phyloP scores from a whole-genome alignment of 2,113 vertebrate genomes.

The Tragulus kanchil region DNA sequence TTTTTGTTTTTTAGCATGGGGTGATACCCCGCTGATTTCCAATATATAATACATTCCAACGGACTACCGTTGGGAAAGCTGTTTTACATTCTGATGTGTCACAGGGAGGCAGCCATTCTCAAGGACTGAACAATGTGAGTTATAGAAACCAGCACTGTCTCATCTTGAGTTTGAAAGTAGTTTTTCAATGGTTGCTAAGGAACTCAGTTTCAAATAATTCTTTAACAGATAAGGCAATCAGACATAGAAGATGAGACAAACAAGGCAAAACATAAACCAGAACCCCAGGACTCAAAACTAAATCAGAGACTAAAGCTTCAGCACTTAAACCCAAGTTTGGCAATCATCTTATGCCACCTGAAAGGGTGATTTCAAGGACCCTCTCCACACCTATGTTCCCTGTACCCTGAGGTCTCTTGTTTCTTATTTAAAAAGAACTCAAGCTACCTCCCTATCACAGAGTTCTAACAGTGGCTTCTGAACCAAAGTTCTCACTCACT shows the following conservation, averaged over 20 bases:
- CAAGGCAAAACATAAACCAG: neutral
- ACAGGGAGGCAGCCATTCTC: neutral
- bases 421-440: neutral
- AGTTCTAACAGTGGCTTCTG: neutral
- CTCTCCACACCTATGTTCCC: neutral
- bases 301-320: neutral
- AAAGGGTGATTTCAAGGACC: neutral
- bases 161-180: neutral
- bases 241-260: neutral
- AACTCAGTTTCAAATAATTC: neutral
- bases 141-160: neutral
- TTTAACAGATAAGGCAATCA: neutral
- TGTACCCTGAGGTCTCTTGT: neutral
- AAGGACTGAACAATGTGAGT: neutral
- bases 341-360: neutral
- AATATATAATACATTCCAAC: neutral
- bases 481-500: neutral
- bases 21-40: neutral
- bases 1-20: neutral
- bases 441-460: neutral
- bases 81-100: neutral
- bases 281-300: neutral
- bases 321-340: neutral
- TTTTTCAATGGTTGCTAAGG: neutral
- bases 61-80: neutral